These are phyloP conservation scores for Isotomurus palustris DNA, from an alignment of 2,888 invertebrate species.

Conservation along the genomic window DNA sequence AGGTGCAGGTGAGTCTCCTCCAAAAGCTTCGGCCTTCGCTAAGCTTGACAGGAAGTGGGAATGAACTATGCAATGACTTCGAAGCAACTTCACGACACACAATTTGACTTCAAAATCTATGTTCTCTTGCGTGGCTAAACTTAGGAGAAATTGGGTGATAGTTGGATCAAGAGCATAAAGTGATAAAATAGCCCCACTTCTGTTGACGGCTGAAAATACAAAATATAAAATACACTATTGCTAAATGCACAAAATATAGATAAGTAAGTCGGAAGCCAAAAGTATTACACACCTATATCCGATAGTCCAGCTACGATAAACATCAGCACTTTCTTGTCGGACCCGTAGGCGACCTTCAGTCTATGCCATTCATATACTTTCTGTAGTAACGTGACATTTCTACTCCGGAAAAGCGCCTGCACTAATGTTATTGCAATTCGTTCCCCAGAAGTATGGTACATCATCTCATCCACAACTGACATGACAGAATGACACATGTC, in stretches of 20 bases:
- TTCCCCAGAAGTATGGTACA: too few relatives aligned
- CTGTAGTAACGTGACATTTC: slow-evolving; percentile 37
- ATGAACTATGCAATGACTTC: slow-evolving; percentile 38
- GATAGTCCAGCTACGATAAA: slow-evolving; percentile 29
- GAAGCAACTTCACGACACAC: slow-evolving; percentile 30
- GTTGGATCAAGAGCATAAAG: slow-evolving; percentile 40
- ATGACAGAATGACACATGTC: slow-evolving; percentile 27
- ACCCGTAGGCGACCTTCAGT: slow-evolving; percentile 13
- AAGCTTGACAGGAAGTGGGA: slow-evolving; percentile 44
- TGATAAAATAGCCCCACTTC: slow-evolving; percentile 36
- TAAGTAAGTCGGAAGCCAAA: slow-evolving; percentile 14
- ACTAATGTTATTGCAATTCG: slow-evolving; percentile 21
- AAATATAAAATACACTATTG: too few relatives aligned
- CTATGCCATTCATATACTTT: slow-evolving; percentile 38
- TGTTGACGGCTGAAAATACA: slow-evolving; percentile 34
- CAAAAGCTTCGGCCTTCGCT: slow-evolving; percentile 32
- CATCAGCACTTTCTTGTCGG: neutral
- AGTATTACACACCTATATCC: slow-evolving; percentile 20
- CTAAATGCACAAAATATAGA: neutral
- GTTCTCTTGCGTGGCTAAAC: slow-evolving; percentile 11
- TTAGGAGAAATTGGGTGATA: slow-evolving; percentile 34
- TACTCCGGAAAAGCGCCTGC: slow-evolving; percentile 30
- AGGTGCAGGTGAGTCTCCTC: slow-evolving; percentile 35
- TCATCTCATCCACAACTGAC: slow-evolving; percentile 24
- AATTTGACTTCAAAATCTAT: slow-evolving; percentile 13